A percentile compares a stretch with the other conserved stretches of the same genome.
Conservation (phyloP, 2,888 invertebrate genomes). For the Macaria liturata region DNA sequence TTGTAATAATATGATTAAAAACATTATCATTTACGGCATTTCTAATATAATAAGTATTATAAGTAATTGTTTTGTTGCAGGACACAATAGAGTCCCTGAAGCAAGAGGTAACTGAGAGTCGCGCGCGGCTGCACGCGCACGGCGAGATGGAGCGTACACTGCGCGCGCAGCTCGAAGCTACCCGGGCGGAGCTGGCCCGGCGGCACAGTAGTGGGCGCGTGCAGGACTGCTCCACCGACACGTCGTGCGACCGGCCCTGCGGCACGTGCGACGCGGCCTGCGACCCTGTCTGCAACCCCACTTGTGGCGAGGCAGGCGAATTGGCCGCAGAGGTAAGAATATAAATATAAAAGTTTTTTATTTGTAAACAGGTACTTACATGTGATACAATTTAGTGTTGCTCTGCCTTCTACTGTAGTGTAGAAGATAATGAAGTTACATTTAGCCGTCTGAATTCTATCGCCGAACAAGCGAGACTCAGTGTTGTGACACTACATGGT, state of each 20-base stretch:
- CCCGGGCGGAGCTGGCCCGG: conserved; percentile 62
- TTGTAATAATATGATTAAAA: no score
- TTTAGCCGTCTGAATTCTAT: no score
- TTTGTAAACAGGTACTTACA: no score
- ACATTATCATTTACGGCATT: no score
- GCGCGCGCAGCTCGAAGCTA: conserved; percentile 74
- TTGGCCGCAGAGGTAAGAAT: conserved; percentile 78
- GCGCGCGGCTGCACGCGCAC: conserved; percentile 71
- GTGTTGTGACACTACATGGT: no score
- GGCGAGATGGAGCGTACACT: conserved; percentile 75
- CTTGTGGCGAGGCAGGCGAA: conserved; percentile 65
- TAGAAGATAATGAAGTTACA: no score
- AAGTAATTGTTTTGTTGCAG: conserved; percentile 44
- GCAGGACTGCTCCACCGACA: conserved; percentile 33
- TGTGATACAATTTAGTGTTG: no score
- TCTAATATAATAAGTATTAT: no score
- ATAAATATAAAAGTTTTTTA: no score
- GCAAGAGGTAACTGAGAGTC: conserved; percentile 74
- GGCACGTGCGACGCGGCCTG: conserved; percentile 72
- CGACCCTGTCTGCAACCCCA: conserved; percentile 72
- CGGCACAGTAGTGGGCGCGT: conserved; percentile 28
- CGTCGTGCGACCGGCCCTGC: conserved; percentile 51
- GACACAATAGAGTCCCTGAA: conserved; percentile 75
- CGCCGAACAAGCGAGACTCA: no score
- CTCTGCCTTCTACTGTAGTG: no score